Conservation (phyloP, 2,113 vertebrate species). For the Glaucidium brasilianum region DNA sequence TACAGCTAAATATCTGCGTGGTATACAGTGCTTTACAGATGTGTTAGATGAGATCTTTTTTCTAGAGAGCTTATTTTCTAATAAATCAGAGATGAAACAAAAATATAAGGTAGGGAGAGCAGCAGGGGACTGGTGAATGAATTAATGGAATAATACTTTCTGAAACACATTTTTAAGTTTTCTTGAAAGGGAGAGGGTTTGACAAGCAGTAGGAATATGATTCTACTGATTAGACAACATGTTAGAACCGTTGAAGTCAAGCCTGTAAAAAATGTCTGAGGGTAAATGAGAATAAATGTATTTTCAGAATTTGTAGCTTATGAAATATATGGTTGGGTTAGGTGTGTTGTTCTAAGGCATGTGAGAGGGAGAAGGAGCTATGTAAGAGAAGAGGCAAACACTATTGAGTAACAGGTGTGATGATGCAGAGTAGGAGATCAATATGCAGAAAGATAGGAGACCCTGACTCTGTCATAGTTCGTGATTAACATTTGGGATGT, state of each 20-base stretch:
- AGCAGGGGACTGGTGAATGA: not conserved
- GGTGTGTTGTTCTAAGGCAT: not conserved
- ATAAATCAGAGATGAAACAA: not conserved
- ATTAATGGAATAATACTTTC: not conserved
- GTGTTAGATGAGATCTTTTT: not conserved
- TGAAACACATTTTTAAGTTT: not conserved
- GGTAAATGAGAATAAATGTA: not conserved
- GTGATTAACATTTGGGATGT: not conserved
- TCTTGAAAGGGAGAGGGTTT: not conserved
- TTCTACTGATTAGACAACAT: not conserved
- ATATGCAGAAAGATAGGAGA: not conserved
- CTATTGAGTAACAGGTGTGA: not conserved
- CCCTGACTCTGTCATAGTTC: not conserved
- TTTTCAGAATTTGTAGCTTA: not conserved
- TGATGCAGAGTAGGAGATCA: not conserved
- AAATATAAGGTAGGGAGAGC: not conserved
- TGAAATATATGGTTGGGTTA: not conserved
- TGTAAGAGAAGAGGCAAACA: not conserved
- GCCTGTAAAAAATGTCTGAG: not conserved
- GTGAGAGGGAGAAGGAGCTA: not conserved
- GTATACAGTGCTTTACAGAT: not conserved
- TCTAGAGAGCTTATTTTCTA: not conserved
- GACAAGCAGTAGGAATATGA: not conserved
- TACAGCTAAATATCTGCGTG: not conserved
- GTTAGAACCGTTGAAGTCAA: not conserved